Base-by-base conservation (phyloP, 1,140 invertebrate genomes). In the Pemphigus obesinymphae region DNA sequence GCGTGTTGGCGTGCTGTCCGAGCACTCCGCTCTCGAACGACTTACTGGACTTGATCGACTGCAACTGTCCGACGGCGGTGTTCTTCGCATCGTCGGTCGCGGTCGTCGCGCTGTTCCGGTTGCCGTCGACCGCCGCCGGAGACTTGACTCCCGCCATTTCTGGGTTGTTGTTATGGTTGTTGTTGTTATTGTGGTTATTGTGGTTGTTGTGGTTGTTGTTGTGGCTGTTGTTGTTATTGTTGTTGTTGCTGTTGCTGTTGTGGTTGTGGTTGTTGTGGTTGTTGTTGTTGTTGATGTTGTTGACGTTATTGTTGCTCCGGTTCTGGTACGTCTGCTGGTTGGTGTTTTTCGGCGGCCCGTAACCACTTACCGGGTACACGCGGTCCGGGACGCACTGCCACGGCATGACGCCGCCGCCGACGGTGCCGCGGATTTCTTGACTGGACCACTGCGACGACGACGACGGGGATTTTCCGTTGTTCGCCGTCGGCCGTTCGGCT, bases 341-440 rank as follows among this genome's bases (percentile, higher is more conserved):
- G 20, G 31, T 83, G 23, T 48, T 81, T 6, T 82, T 55, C 48
- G 50, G 31, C 8, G 34, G 37, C 34, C 82, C 76, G 66, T 61
- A 61, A 55, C 70, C 29, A 29, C 76, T 80, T 6, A 81, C 48
- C n/a, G 66, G 76, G 29, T 81, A 80, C 8, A 83, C 55, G 50
- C 34, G 78, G n/a, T 73, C 66, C 8, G 37, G 76, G 5, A 55
- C 80, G 53, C 68, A 84, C 76, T 48, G 82, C 82, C 31, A 83
- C 4, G 29, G 84, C 26, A 37, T 76, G 78, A 82, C 82, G 7
- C 82, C 40, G 17, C 82, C 29, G 1, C 84, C 84, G 5, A 84
- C 70, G 17, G 83, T 82, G 8, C 84, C 84, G 20, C 84, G 82
- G 10, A 84, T 82, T 55, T 84, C 84, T 23, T 82, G 83, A 70